Evolutionary conservation across 2,888 invertebrate genomes (phyloP).

Genomic region (Trypoxylon attenuatum): DNA sequence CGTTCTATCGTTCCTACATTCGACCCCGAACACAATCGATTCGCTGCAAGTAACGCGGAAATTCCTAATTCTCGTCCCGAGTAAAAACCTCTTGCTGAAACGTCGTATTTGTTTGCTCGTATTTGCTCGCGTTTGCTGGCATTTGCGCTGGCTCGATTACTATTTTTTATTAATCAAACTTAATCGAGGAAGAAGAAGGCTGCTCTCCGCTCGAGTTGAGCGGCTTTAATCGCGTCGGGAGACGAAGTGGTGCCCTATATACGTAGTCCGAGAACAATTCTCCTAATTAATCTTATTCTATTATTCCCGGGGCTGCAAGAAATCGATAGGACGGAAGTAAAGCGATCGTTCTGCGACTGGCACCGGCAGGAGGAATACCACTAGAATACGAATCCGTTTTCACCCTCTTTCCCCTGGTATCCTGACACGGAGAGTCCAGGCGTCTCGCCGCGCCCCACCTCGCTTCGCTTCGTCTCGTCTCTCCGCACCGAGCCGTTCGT

Average conservation of each 20-base stretch:
- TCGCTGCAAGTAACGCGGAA: constrained; percentile 16
- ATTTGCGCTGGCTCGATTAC: too few species aligned
- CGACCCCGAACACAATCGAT: constrained; percentile 52
- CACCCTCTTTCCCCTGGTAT: too few species aligned
- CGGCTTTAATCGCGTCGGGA: constrained; percentile 21
- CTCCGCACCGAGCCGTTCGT: too few species aligned
- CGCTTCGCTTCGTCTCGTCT: too few species aligned
- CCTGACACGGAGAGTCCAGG: too few species aligned
- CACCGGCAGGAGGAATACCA: constrained; percentile 13
- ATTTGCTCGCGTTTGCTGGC: too few species aligned
- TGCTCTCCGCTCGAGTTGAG: background rate
- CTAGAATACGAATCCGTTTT: constrained; percentile 27
- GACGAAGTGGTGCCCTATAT: background rate
- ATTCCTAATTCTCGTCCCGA: constrained; percentile 7
- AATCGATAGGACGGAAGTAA: constrained; percentile 32
- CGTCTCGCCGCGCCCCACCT: too few species aligned
- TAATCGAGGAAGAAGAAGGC: background rate
- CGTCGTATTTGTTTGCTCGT: too few species aligned
- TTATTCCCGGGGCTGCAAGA: background rate
- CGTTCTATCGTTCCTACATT: constrained; percentile 42
- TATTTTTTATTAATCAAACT: background rate
- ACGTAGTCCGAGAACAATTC: background rate
- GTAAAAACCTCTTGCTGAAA: background rate
- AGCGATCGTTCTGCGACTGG: constrained; percentile 10
- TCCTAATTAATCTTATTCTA: background rate